Evolutionary conservation across 2,113 vertebrate species (phyloP).

Genomic region (Myiozetetes cayanensis): DNA sequence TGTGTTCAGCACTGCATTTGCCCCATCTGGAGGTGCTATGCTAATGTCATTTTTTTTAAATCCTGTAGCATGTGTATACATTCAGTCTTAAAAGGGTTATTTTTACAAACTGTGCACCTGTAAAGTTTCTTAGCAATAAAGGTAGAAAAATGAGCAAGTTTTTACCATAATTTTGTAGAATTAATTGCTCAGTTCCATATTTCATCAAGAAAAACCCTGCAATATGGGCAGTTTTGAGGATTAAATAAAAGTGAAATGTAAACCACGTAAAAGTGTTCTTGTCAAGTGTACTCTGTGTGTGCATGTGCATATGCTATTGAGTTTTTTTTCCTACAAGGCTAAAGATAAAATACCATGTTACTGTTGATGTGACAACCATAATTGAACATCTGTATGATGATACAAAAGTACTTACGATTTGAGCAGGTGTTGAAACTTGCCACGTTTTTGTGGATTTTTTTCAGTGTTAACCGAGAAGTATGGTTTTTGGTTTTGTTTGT

Average conservation of each 20-base stretch:
- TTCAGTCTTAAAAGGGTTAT: slow-evolving; percentile 89
- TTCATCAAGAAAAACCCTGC: slow-evolving; percentile 85
- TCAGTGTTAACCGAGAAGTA: background rate
- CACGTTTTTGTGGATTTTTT: background rate
- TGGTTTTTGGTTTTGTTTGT: background rate
- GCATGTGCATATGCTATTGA: background rate
- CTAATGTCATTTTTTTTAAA: slow-evolving; percentile 62
- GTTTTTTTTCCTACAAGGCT: slow-evolving; percentile 25
- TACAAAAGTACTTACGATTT: background rate
- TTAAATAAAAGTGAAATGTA: slow-evolving; percentile 89
- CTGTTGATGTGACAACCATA: slow-evolving; percentile 22
- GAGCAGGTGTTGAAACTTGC: slow-evolving; percentile 12
- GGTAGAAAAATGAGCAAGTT: slow-evolving; percentile 88
- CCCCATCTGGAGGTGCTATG: slow-evolving; percentile 69
- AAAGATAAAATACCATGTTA: slow-evolving; percentile 39
- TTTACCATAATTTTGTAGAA: slow-evolving; percentile 94
- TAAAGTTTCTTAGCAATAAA: slow-evolving; percentile 98
- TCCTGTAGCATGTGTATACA: slow-evolving; percentile 69
- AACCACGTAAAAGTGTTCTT: slow-evolving; percentile 73
- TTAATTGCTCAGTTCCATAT: slow-evolving; percentile 92
- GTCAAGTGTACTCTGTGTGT: slow-evolving; percentile 68
- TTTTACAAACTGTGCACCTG: slow-evolving; percentile 92
- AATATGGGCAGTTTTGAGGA: slow-evolving; percentile 90
- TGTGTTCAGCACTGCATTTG: slow-evolving; percentile 66
- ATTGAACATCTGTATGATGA: background rate